Percentiles rank a stretch among this genome's conserved stretches.
These are phyloP conservation scores for Spinus pinus DNA, from an alignment of 2,797 vertebrate species.

Conservation along the genomic window DNA sequence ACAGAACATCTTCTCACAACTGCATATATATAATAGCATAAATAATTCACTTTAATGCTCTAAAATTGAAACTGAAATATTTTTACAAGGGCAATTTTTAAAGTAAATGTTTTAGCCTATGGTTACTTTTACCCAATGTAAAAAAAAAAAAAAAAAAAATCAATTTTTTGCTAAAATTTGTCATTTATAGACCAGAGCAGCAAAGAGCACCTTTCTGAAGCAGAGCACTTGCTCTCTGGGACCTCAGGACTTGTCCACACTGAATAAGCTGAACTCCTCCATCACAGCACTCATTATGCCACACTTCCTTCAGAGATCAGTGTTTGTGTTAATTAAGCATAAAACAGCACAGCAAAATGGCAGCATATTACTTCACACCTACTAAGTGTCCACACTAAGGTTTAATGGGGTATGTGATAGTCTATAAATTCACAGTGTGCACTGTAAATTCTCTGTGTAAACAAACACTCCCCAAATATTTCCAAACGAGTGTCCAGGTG, in stretches of 20 bases:
- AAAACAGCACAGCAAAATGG: not conserved
- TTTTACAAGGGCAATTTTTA: not conserved
- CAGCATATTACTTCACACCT: not conserved
- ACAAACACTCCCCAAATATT: not conserved
- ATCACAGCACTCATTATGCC: not conserved
- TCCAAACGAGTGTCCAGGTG: fast-evolving
- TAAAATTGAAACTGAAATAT: not conserved
- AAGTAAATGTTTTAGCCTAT: not conserved
- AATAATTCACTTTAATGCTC: constrained; percentile 10
- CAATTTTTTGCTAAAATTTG: not conserved
- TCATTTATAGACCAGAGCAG: not conserved
- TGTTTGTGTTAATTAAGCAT: constrained; percentile 34
- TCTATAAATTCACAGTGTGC: not conserved
- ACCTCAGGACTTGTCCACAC: not conserved
- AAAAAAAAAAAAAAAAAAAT: not conserved
- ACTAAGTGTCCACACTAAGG: constrained; percentile 6
- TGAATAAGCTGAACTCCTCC: not conserved
- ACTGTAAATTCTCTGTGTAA: not conserved
- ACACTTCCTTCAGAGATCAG: not conserved
- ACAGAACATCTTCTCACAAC: not conserved
- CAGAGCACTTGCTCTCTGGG: not conserved
- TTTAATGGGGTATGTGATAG: constrained; percentile 19
- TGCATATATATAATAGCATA: not conserved
- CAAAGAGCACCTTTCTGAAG: not conserved
- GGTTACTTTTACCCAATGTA: not conserved